Evolutionary conservation across 2,888 invertebrate species (phyloP), one percentile per base, ranked within the genome.

Genomic region (Sinohyriopsis cumingii): DNA sequence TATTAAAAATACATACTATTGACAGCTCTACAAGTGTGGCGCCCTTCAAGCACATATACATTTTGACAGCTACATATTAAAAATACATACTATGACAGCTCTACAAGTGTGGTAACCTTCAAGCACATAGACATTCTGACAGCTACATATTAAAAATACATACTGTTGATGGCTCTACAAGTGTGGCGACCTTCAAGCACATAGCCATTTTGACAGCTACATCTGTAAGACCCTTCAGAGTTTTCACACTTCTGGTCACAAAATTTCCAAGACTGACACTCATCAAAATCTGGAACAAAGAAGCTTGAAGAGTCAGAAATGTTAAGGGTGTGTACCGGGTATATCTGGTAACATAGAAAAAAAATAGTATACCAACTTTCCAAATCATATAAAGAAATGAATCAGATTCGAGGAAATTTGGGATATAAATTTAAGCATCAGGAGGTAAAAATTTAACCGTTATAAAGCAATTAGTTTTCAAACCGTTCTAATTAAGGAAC

Each of bases 231-330:
- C 15, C 93, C 97, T 1, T 94, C 94, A 0, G 94, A 94, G 90
- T 99, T 98, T 72, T 93, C 93, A 90, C 99, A 99, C 54, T 95
- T 92, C 90, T 99, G 99, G 88, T 98, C 97, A 90, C 99, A 99
- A 71, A 86, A 89, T 45, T 91, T 91, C 86, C 90, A 91, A 66
- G 87, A 86, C 22, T 86, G 78, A 80, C 92, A 92, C 77, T 99
- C 98, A 91, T 99, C 94, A 81, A 95, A 93, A 91, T 99, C 99
- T 93, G 87, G 18, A 84, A 66, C 53, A 55, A 53, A 25, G 19
- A 22, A 33, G 45, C 24, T 53, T 53, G 55, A 55, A 33, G 9
- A 59, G 55, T 45, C 45, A 45, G 15, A 15, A 45, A 45, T 45
- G 3, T 45, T 45, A 45, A 45, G 45, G 15, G 5, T 0, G 0